Evolutionary conservation across 2,113 vertebrate species (phyloP).

Genomic region (Pteruthius melanotis): DNA sequence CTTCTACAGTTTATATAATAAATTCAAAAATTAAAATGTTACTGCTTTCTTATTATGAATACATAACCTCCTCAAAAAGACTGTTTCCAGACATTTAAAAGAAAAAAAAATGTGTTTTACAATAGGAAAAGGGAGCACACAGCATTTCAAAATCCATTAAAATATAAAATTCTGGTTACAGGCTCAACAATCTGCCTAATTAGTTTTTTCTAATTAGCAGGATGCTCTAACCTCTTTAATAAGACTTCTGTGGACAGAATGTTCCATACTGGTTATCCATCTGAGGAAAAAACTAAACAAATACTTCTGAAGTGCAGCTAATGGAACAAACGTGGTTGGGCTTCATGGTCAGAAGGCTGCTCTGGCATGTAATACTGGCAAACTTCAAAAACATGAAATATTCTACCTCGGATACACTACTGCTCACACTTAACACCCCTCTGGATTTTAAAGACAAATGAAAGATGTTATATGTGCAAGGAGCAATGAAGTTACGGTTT

Average conservation of each 20-base stretch:
- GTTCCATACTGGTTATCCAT: conserved; percentile 67
- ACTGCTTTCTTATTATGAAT: background rate
- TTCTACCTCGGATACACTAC: background rate
- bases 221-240: conserved; percentile 64
- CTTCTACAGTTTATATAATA: background rate
- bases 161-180: conserved; percentile 62
- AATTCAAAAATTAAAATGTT: background rate
- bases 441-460: background rate
- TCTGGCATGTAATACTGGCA: background rate
- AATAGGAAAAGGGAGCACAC: background rate
- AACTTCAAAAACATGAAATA: background rate
- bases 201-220: conserved; percentile 67
- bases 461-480: background rate
- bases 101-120: background rate
- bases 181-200: conserved; percentile 62
- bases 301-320: conserved; percentile 57
- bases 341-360: conserved; percentile 31
- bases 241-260: conserved; percentile 68
- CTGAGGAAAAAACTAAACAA: conserved; percentile 50
- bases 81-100: background rate
- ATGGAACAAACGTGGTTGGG: conserved; percentile 47
- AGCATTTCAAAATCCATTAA: conserved; percentile 24
- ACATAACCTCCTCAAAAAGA: background rate
- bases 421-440: background rate
- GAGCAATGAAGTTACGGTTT: background rate